Percentiles rank a stretch among this genome's conserved stretches.
These are phyloP conservation scores for Cephus sareptanus DNA, from an alignment of 2,888 invertebrate genomes.

Conservation along the genomic window DNA sequence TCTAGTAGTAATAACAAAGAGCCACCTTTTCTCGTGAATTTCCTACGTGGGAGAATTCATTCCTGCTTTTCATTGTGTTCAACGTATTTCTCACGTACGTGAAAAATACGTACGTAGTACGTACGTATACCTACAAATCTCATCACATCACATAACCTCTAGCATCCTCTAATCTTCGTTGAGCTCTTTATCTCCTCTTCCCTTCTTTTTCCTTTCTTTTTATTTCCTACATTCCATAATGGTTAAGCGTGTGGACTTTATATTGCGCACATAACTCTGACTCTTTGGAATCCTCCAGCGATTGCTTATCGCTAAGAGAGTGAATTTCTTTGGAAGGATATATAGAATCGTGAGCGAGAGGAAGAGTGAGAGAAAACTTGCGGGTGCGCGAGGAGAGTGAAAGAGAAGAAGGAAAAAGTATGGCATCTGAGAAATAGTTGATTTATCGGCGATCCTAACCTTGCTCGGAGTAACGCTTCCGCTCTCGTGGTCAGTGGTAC, in stretches of 20 bases:
- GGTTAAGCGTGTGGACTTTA: neutral
- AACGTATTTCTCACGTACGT: neutral
- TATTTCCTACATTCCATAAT: neutral
- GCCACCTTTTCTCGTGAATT: neutral
- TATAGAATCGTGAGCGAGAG: neutral
- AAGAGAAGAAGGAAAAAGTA: neutral
- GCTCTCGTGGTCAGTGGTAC: neutral
- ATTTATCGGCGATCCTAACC: neutral
- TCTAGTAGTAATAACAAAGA: no score
- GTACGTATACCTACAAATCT: neutral
- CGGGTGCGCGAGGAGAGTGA: neutral
- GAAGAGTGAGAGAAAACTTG: neutral
- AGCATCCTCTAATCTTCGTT: slow-evolving; percentile 12
- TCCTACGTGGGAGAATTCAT: neutral
- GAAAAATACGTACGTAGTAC: neutral
- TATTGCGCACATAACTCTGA: neutral
- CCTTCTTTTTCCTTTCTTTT: slow-evolving; percentile 13
- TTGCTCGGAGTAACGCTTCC: neutral
- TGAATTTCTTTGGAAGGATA: neutral
- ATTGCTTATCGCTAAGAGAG: neutral
- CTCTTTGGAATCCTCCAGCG: neutral
- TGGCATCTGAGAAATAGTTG: neutral
- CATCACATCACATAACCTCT: neutral
- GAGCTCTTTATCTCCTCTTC: slow-evolving; percentile 12
- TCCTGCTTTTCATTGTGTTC: neutral